Conservation (phyloP, 2,797 vertebrate species). For the Sparus aurata region DNA sequence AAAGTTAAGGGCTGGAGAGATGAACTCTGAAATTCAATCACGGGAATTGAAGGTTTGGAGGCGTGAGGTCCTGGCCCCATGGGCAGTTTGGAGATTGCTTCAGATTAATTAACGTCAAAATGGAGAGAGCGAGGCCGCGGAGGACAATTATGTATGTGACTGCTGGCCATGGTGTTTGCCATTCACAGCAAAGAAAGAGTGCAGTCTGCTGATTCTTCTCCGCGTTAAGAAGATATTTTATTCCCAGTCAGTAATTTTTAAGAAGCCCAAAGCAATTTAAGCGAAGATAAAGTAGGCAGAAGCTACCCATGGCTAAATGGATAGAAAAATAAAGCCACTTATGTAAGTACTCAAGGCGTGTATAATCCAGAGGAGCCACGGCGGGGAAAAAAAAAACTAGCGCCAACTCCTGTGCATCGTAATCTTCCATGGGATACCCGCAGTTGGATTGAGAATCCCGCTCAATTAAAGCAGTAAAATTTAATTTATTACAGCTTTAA, state of each 20-base stretch:
- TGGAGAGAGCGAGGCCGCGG: slow-evolving; percentile 54
- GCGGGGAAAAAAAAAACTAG: slow-evolving; percentile 39
- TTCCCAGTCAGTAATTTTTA: slow-evolving; percentile 68
- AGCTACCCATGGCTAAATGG: slow-evolving; percentile 71
- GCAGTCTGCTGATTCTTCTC: slow-evolving; percentile 57
- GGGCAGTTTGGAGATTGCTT: slow-evolving; percentile 76
- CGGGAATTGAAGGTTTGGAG: slow-evolving; percentile 70
- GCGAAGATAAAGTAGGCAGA: slow-evolving; percentile 63
- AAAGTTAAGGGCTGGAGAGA: slow-evolving; percentile 72
- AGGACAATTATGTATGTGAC: slow-evolving; percentile 75
- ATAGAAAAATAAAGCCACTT: slow-evolving; percentile 80
- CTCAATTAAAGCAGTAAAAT: slow-evolving; percentile 50
- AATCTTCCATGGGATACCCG: slow-evolving; percentile 57
- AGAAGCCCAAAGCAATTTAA: slow-evolving; percentile 74
- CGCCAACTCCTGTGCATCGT: slow-evolving; percentile 54
- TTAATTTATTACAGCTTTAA: slow-evolving; percentile 31
- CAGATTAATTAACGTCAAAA: slow-evolving; percentile 81
- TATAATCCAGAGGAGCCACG: slow-evolving; percentile 62
- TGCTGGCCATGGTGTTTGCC: slow-evolving; percentile 54
- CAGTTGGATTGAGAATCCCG: slow-evolving; percentile 44
- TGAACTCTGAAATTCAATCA: slow-evolving; percentile 80
- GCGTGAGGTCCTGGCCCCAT: slow-evolving; percentile 71
- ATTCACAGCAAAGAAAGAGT: slow-evolving; percentile 49
- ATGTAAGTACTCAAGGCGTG: slow-evolving; percentile 65
- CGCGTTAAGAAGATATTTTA: slow-evolving; percentile 63